phyloP scores from a whole-genome alignment of 2,113 vertebrate species.

The Corythaeola cristata region DNA sequence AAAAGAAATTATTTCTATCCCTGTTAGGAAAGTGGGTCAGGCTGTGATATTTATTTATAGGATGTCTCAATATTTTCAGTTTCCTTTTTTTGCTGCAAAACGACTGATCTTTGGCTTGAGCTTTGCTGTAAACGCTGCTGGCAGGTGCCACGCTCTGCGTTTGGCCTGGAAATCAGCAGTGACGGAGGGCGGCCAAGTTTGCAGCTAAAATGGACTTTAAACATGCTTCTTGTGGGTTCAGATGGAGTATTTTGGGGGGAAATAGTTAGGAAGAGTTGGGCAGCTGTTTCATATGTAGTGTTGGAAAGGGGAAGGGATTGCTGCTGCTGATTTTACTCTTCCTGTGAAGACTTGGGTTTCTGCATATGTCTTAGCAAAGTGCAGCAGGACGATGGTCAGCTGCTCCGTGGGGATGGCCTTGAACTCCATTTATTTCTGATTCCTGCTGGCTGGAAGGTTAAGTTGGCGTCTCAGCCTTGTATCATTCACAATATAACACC shows the following conservation, averaged over 20 bases:
- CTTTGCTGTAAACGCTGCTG: background rate
- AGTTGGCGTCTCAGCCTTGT: background rate
- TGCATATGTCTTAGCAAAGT: background rate
- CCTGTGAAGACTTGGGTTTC: background rate
- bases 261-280: background rate
- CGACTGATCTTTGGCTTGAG: background rate
- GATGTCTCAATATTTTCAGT: background rate
- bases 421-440: accelerated
- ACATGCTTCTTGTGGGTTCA: background rate
- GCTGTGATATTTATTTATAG: slow-evolving; percentile 36
- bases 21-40: slow-evolving; percentile 15
- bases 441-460: background rate
- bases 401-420: background rate
- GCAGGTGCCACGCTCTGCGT: background rate
- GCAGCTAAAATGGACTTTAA: background rate
- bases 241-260: background rate
- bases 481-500: background rate
- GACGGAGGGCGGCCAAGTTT: background rate
- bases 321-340: background rate
- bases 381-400: background rate
- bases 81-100: background rate
- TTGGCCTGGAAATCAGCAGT: background rate
- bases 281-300: accelerated
- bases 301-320: background rate
- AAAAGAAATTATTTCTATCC: background rate